phyloP scores from a whole-genome alignment of 2,888 invertebrate genomes.

The Toxonevra muliebris region DNA sequence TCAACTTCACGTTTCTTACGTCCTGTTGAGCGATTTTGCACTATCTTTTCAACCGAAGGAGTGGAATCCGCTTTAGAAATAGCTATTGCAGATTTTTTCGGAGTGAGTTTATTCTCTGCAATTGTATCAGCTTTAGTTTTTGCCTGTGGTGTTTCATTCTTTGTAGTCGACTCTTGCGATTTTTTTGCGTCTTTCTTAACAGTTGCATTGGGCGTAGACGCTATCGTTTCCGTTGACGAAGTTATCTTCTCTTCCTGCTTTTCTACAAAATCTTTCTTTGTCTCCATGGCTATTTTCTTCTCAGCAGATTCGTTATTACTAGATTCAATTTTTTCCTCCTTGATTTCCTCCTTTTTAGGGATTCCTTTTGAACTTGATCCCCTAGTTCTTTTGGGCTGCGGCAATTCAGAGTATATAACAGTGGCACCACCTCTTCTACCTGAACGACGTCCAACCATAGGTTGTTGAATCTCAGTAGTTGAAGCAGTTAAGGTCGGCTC shows the following conservation, averaged over 20 bases:
- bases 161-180: constrained; percentile 20
- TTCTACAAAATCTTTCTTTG: constrained; percentile 2
- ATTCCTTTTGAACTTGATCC: constrained; percentile 39
- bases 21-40: constrained; percentile 46
- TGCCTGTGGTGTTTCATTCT: neutral
- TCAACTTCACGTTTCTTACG: constrained; percentile 61
- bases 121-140: constrained; percentile 25
- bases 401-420: constrained; percentile 51
- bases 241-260: constrained; percentile 21
- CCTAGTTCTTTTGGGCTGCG: constrained; percentile 54
- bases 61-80: neutral
- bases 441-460: constrained; percentile 47
- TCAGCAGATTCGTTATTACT: constrained; percentile 26
- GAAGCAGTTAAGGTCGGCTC: constrained; percentile 25
- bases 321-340: constrained; percentile 23
- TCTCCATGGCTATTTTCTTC: constrained; percentile 1
- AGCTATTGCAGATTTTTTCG: constrained; percentile 3
- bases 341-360: constrained; percentile 26
- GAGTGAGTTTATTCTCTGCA: constrained; percentile 4
- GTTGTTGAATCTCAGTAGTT: constrained; percentile 5
- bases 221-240: neutral
- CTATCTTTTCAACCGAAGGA: constrained; percentile 13
- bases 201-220: neutral
- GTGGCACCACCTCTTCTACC: constrained; percentile 53
- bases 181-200: constrained; percentile 24